Percentiles rank a stretch among this genome's conserved stretches.
These are phyloP conservation scores for Thinocorus orbignyianus DNA, from an alignment of 2,113 vertebrate genomes.

Conservation along the genomic window DNA sequence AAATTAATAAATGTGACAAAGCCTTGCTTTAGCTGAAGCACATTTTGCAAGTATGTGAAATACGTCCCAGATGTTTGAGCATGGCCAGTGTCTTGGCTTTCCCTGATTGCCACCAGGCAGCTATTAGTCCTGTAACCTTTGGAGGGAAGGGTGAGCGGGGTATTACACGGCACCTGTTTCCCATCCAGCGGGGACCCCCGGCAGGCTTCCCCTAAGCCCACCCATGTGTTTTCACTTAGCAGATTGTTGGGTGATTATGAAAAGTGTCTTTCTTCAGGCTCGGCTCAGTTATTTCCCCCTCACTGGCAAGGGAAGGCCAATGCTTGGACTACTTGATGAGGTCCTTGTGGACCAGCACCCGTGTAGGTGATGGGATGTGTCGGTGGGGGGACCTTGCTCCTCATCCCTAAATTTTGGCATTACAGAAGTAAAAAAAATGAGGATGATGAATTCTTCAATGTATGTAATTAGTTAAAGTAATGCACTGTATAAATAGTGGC, in stretches of 20 bases:
- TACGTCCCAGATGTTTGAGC: conserved; percentile 91
- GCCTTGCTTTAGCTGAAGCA: conserved; percentile 97
- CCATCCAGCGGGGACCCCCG: conserved; percentile 89
- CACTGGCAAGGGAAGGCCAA: conserved; percentile 80
- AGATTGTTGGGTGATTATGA: conserved; percentile 89
- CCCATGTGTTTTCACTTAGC: conserved; percentile 91
- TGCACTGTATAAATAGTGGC: not conserved
- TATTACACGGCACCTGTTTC: conserved; percentile 97
- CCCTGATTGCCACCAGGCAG: conserved; percentile 87
- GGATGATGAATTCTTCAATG: not conserved
- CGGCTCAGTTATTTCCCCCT: conserved; percentile 82
- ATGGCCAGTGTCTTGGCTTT: conserved; percentile 78
- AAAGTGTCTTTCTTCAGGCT: conserved; percentile 91
- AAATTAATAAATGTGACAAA: conserved; percentile 97
- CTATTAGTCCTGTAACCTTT: conserved; percentile 98
- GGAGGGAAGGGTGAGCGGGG: conserved; percentile 89
- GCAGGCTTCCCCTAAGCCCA: conserved; percentile 80
- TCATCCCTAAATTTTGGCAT: not conserved
- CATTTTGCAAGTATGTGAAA: conserved; percentile 93
- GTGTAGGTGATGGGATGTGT: not conserved
- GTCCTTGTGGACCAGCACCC: conserved; percentile 45
- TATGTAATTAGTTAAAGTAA: conserved; percentile 17
- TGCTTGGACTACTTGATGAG: conserved; percentile 77
- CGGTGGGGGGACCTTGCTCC: not conserved
- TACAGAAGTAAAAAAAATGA: not conserved